Percentiles rank a stretch among this genome's conserved stretches.
Evolutionary conservation across 2,113 vertebrate genomes (phyloP).

Genomic region (Setophaga coronata): DNA sequence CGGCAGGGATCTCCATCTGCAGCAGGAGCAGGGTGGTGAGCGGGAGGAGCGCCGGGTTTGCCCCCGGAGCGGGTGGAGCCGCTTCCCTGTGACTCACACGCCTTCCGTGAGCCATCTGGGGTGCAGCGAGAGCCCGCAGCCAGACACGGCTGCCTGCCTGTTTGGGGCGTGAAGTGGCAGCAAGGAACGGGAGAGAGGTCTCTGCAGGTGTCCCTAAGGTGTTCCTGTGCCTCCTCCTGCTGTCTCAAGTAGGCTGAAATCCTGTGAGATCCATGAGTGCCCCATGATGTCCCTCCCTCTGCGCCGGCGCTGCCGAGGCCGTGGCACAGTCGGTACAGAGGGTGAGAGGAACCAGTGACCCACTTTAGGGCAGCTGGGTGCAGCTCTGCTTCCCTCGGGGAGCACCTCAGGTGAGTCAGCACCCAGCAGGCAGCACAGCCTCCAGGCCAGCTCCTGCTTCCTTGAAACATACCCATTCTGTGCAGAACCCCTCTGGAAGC

Average conservation of each 20-base stretch:
- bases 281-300: fast-evolving
- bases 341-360: background rate
- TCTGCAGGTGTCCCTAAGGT: background rate
- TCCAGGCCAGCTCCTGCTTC: background rate
- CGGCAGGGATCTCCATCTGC: fast-evolving
- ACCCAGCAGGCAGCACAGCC: background rate
- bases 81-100: background rate
- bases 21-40: background rate
- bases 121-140: background rate
- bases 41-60: background rate
- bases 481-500: background rate
- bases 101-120: fast-evolving
- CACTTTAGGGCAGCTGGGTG: background rate
- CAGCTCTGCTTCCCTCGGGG: background rate
- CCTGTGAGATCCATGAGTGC: fast-evolving
- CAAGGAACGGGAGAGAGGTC: background rate
- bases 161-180: background rate
- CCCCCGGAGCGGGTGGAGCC: background rate
- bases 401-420: background rate
- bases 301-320: fast-evolving
- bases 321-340: fast-evolving
- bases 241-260: background rate
- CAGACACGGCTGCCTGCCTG: fast-evolving
- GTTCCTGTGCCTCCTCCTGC: background rate
- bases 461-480: fast-evolving